Conservation (phyloP, 2,113 vertebrate genomes). For the Corythornis vintsioides region DNA sequence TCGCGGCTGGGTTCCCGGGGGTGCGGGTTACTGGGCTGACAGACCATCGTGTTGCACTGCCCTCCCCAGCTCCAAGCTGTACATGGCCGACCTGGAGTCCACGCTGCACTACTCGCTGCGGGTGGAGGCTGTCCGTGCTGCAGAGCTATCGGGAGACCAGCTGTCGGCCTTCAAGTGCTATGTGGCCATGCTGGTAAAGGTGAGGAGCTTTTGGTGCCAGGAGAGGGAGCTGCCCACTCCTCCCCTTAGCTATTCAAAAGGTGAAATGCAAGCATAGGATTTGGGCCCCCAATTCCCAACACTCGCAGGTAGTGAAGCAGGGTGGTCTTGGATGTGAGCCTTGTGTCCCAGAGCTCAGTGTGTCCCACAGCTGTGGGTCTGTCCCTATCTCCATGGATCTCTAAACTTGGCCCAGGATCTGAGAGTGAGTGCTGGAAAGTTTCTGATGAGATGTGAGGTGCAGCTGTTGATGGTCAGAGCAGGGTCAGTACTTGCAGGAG, state of each 20-base stretch:
- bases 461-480: background rate
- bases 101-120: slow-evolving; percentile 87
- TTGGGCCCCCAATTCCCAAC: fast-evolving
- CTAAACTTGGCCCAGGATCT: background rate
- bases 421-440: background rate
- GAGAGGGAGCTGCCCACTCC: fast-evolving
- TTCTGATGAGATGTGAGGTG: fast-evolving
- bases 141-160: slow-evolving; percentile 71
- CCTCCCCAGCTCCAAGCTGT: slow-evolving; percentile 76
- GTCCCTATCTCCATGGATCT: background rate
- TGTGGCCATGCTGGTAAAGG: slow-evolving; percentile 83
- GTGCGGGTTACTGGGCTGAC: fast-evolving
- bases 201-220: slow-evolving; percentile 32
- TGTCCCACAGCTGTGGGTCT: fast-evolving
- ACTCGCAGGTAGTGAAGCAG: fast-evolving
- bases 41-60: fast-evolving
- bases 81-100: slow-evolving; percentile 93
- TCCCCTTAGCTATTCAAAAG: fast-evolving
- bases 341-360: fast-evolving
- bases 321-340: fast-evolving
- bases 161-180: slow-evolving; percentile 82
- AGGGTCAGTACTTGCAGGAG: background rate
- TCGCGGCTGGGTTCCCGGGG: fast-evolving
- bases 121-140: slow-evolving; percentile 80
- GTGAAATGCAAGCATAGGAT: background rate